Base-by-base conservation (phyloP, 2,797 vertebrate species). In the Eurystomus glaucurus region DNA sequence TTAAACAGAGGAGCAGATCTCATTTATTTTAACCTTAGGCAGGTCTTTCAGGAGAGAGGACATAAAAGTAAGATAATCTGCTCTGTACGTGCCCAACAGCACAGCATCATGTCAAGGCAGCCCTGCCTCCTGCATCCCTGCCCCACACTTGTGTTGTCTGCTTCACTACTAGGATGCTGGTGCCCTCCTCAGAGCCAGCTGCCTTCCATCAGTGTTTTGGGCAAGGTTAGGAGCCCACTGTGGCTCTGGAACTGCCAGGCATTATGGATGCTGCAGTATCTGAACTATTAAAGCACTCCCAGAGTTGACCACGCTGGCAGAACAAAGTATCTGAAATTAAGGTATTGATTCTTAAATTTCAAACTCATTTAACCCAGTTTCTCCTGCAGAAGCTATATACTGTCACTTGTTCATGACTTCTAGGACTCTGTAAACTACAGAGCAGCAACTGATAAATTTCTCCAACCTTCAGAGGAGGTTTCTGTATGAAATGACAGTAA, bases 301-400 rank as follows among this genome's bases (percentile, higher is more conserved):
- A n/a, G 61, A 77, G 75, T 35, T 72, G 70, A 70, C 29, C 28
- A 29, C 14, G 70, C 58, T 87, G 74, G 48, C 70, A 85, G 62
- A 85, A 93, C n/a, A 88, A 85, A 80, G 37, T 19, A 85, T 41
- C 61, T 85, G 82, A 91, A 95, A 95, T 87, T 50, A 92, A 93
- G 78, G 87, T 41, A 79, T 25, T 35, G 81, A 87, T 80, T 92
- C 90, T 91, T 88, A 72, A 74, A 90, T 94, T 90, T 78, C 79
- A 82, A 86, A 76, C 68, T 85, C 60, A 61, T 83, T 89, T 89
- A 74, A 43, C 51, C 29, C 60, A 21, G 16, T 81, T 90, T 74
- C 57, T 89, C 65, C 83, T 35, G 52, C 60, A 87, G 64, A 91
- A 94, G 71, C 71, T 77, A 8, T 46, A 89, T 64, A 58, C 50